These are phyloP conservation scores for Nipponia nippon DNA, from an alignment of 2,113 vertebrate genomes.

Conservation along the genomic window DNA sequence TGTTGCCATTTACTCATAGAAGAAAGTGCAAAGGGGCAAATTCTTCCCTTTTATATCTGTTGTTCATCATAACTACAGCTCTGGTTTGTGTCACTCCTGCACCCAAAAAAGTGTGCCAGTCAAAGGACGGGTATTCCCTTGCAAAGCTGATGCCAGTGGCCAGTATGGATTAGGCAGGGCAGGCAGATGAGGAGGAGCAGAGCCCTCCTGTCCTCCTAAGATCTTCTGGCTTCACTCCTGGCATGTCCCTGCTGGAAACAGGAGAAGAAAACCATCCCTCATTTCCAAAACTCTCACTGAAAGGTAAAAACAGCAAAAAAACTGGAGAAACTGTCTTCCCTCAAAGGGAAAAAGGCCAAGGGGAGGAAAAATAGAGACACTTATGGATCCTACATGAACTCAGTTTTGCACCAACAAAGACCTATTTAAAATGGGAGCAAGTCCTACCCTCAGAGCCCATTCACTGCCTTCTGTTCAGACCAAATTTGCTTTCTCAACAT, in stretches of 20 bases:
- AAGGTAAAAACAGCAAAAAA: not conserved
- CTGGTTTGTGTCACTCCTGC: not conserved
- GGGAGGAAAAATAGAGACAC: not conserved
- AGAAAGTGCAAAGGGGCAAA: not conserved
- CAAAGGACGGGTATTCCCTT: not conserved
- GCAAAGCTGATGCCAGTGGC: not conserved
- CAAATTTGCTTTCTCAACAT: not conserved
- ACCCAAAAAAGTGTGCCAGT: not conserved
- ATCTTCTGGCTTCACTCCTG: not conserved
- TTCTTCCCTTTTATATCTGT: not conserved
- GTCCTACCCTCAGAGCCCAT: not conserved
- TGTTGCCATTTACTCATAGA: not conserved
- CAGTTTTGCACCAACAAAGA: not conserved
- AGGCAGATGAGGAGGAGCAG: not conserved
- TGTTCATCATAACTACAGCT: not conserved
- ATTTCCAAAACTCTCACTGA: not conserved
- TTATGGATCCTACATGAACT: not conserved
- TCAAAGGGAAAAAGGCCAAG: not conserved
- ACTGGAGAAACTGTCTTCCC: not conserved
- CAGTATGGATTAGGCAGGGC: not conserved
- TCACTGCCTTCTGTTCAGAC: not conserved
- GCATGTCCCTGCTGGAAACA: not conserved
- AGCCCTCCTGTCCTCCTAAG: not conserved
- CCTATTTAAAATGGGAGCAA: not conserved
- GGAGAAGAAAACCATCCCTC: not conserved